A percentile compares a stretch with the other conserved stretches of the same genome.
Evolutionary conservation across 2,888 invertebrate species (phyloP).

Genomic region (Anticlea derivata): DNA sequence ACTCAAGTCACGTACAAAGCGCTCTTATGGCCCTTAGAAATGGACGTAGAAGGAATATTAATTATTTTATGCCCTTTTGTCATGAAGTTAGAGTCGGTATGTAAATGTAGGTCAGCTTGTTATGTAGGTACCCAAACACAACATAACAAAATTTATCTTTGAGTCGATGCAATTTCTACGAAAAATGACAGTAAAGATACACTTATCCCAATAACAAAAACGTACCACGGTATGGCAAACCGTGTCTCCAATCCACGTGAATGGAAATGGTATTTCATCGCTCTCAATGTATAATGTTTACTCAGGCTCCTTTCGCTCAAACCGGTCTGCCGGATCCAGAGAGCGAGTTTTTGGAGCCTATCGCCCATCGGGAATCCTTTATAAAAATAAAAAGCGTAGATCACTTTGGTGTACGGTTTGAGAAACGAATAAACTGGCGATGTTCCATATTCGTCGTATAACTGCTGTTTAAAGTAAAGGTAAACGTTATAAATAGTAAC

Average conservation of each 20-base stretch:
- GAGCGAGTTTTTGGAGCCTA: slow-evolving; percentile 37
- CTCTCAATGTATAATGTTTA: slow-evolving; percentile 34
- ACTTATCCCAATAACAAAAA: slow-evolving; percentile 42
- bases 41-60: slow-evolving; percentile 10
- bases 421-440: slow-evolving; percentile 39
- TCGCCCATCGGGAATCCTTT: slow-evolving; percentile 60
- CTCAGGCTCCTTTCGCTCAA: slow-evolving; percentile 40
- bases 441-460: slow-evolving; percentile 44
- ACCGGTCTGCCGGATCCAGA: slow-evolving; percentile 55
- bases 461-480: slow-evolving; percentile 43
- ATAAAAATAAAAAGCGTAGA: slow-evolving; percentile 56
- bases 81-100: not conserved
- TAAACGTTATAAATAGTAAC: slow-evolving; percentile 46
- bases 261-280: slow-evolving; percentile 32
- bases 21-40: slow-evolving; percentile 9
- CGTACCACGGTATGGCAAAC: slow-evolving; percentile 49
- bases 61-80: slow-evolving; percentile 12
- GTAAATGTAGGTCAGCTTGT: too few species aligned
- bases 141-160: too few species aligned
- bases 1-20: slow-evolving; percentile 2
- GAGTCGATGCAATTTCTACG: slow-evolving; percentile 39
- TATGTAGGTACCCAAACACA: too few species aligned
- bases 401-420: slow-evolving; percentile 46
- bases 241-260: slow-evolving; percentile 18
- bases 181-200: slow-evolving; percentile 41